Percentiles rank a stretch among this genome's conserved stretches.
Evolutionary conservation across 2,113 vertebrate species (phyloP).

Genomic region (Bubo blakistoni): DNA sequence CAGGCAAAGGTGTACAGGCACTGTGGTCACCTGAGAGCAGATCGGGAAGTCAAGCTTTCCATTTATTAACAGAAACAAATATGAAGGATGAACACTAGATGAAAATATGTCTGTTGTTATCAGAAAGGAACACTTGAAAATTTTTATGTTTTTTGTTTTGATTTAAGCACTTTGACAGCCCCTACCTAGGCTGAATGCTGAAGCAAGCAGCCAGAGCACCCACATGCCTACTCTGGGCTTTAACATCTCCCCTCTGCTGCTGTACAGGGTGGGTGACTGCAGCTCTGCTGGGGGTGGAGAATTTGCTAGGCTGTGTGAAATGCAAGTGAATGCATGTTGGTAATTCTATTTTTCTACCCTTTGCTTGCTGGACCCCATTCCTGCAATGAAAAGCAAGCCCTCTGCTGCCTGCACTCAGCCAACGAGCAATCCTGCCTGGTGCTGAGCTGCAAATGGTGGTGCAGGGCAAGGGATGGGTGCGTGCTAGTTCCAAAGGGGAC

Average conservation of each 20-base stretch:
- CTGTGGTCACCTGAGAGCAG: background rate
- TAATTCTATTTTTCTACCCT: background rate
- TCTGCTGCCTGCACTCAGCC: background rate
- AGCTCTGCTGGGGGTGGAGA: background rate
- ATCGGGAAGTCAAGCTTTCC: background rate
- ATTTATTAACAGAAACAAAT: background rate
- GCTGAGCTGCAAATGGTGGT: background rate
- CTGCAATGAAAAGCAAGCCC: background rate
- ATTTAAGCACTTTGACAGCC: background rate
- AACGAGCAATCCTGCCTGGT: background rate
- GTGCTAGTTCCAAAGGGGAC: background rate
- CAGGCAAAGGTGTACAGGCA: background rate
- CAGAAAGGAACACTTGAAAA: background rate
- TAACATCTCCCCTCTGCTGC: background rate
- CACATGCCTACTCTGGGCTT: background rate
- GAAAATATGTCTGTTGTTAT: background rate
- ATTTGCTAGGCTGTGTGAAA: background rate
- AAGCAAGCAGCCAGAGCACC: background rate
- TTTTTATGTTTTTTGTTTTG: background rate
- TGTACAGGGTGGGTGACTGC: rapidly evolving
- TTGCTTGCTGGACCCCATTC: background rate
- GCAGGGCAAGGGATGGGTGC: background rate
- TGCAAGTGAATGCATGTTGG: background rate
- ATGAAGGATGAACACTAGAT: background rate
- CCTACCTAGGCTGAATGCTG: background rate